These are phyloP conservation scores for Ictalurus furcatus DNA, from an alignment of 2,113 vertebrate species.

Conservation along the genomic window DNA sequence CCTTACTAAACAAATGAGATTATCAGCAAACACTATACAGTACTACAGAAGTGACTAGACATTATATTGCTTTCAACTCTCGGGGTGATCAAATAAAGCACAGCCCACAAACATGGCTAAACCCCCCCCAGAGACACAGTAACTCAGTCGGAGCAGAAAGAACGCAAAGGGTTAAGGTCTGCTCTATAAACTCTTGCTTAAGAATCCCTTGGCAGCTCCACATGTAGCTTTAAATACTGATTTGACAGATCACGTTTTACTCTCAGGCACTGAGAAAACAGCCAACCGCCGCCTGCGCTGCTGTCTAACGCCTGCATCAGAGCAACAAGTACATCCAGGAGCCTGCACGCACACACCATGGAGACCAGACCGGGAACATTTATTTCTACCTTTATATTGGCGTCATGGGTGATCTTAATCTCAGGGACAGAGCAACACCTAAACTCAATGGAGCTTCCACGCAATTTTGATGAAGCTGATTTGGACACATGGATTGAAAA, in stretches of 20 bases:
- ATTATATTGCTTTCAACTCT: conserved; percentile 40
- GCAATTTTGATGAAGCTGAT: conserved; percentile 51
- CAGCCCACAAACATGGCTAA: conserved; percentile 53
- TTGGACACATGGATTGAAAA: conserved; percentile 59
- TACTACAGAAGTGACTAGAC: conserved; percentile 25
- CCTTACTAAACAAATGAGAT: conserved; percentile 16
- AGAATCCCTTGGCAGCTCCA: conserved; percentile 84
- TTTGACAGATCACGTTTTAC: conserved; percentile 82
- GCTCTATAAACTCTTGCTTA: conserved; percentile 78
- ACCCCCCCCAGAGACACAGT: background rate
- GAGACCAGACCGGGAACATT: conserved; percentile 69
- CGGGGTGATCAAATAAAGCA: conserved; percentile 44
- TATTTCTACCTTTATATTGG: conserved; percentile 74
- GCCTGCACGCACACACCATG: conserved; percentile 68
- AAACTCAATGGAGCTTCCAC: conserved; percentile 50
- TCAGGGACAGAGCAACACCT: conserved; percentile 44
- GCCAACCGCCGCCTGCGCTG: conserved; percentile 63
- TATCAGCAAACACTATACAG: conserved; percentile 6
- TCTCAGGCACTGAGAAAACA: conserved; percentile 77
- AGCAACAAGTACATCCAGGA: conserved; percentile 62
- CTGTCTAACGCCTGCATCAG: conserved; percentile 53
- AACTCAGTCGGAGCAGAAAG: conserved; percentile 60
- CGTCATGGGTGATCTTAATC: conserved; percentile 76
- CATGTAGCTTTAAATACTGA: conserved; percentile 93
- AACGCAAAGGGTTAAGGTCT: conserved; percentile 87